Percentiles rank a stretch among this genome's conserved stretches.
Conservation (phyloP, 2,888 invertebrate species). For the Eledone cirrhosa region DNA sequence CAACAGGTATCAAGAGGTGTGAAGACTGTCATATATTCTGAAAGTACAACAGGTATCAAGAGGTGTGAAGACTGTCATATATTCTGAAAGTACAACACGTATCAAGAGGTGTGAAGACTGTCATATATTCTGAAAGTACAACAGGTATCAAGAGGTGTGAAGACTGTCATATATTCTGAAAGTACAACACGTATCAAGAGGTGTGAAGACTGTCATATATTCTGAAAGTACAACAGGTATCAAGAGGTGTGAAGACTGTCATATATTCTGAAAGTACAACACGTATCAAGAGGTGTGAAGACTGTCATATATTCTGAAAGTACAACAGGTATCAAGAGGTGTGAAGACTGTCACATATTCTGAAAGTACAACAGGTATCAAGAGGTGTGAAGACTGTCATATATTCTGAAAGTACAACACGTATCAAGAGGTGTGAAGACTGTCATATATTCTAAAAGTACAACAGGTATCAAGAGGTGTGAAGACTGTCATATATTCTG, state of each 20-base stretch:
- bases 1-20: conserved; percentile 69
- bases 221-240: conserved; percentile 38
- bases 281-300: conserved; percentile 84
- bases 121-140: conserved; percentile 75
- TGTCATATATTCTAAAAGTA: conserved; percentile 77
- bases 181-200: conserved; percentile 76
- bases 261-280: conserved; percentile 70
- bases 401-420: conserved; percentile 70
- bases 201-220: conserved; percentile 86
- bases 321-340: conserved; percentile 67
- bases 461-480: conserved; percentile 69
- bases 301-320: conserved; percentile 78
- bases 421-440: conserved; percentile 83
- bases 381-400: conserved; percentile 84
- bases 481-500: conserved; percentile 82
- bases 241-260: conserved; percentile 81
- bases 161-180: conserved; percentile 81
- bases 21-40: conserved; percentile 82
- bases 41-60: background rate
- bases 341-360: conserved; percentile 83
- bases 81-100: conserved; percentile 73
- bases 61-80: conserved; percentile 84
- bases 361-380: conserved; percentile 29
- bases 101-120: conserved; percentile 81
- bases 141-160: conserved; percentile 70